Conservation (phyloP, 2,888 invertebrate species). For the Panopea generosa region DNA sequence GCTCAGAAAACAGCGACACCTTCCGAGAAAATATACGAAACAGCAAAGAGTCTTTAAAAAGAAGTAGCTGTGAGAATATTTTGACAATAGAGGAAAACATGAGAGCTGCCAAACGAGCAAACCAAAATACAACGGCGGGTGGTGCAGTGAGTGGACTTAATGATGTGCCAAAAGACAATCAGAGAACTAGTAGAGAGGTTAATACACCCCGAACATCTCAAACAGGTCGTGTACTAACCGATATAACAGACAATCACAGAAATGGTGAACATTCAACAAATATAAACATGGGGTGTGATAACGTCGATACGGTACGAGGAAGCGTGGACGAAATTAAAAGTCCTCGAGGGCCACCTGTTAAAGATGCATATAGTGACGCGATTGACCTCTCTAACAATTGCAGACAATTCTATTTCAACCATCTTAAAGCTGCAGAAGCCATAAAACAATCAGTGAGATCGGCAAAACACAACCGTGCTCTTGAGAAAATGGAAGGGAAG, state of each 20-base stretch:
- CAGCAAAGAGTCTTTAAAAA: constrained; percentile 42
- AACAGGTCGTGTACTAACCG: no score
- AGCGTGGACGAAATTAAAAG: constrained; percentile 5
- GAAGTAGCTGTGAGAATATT: constrained; percentile 27
- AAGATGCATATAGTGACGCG: constrained; percentile 46
- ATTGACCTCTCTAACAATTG: constrained; percentile 60
- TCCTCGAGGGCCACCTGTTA: constrained; percentile 18
- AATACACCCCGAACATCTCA: no score
- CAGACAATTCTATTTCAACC: constrained; percentile 52
- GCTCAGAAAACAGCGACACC: constrained; percentile 39
- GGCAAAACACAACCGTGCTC: constrained; percentile 29
- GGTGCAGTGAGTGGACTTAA: no score
- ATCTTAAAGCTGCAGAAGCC: constrained; percentile 48
- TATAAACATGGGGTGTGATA: background rate
- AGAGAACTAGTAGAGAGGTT: no score
- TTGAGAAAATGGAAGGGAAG: constrained; percentile 46
- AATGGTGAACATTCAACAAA: background rate
- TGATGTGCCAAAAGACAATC: no score
- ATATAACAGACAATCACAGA: constrained; percentile 4
- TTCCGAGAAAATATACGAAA: constrained; percentile 50
- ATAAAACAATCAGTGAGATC: constrained; percentile 48
- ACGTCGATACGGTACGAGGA: no score
- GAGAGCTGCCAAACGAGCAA: background rate
- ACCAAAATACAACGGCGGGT: background rate
- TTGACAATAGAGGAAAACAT: constrained; percentile 29